These are phyloP conservation scores for Capromys pilorides DNA, from an alignment of 2,797 vertebrate genomes.

Conservation along the genomic window DNA sequence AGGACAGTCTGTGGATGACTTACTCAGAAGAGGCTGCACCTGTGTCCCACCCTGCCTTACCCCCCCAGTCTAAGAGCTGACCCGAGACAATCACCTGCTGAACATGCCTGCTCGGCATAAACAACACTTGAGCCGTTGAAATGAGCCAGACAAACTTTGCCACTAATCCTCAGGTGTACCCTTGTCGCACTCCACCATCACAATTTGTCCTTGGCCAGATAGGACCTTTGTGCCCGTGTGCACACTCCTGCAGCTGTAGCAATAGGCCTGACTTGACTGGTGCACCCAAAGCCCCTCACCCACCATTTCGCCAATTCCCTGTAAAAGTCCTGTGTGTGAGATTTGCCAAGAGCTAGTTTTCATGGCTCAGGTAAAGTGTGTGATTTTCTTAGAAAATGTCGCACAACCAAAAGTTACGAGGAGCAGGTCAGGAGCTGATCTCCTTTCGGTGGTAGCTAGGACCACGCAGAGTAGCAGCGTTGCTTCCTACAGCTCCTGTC, in stretches of 20 bases:
- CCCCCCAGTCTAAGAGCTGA: background rate
- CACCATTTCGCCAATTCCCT: background rate
- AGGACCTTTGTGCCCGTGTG: background rate
- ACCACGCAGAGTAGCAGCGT: background rate
- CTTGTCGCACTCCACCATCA: background rate
- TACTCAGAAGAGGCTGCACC: background rate
- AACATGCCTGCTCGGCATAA: background rate
- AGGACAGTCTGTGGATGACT: background rate
- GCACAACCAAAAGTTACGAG: background rate
- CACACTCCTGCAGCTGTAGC: background rate
- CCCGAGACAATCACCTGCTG: background rate
- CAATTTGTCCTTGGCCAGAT: background rate
- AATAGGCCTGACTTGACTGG: background rate
- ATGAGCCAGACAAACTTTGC: background rate
- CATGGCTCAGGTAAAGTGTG: background rate
- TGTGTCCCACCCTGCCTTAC: background rate
- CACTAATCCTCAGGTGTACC: background rate
- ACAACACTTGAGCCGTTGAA: background rate
- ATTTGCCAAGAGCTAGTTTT: background rate
- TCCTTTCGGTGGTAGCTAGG: background rate
- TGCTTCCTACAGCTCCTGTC: background rate
- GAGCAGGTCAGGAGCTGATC: background rate
- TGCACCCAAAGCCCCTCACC: background rate
- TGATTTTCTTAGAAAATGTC: slow-evolving; percentile 5
- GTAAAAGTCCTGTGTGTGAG: background rate